Evolutionary conservation across 2,113 vertebrate species (phyloP).

Genomic region (Nerophis lumbriciformis): DNA sequence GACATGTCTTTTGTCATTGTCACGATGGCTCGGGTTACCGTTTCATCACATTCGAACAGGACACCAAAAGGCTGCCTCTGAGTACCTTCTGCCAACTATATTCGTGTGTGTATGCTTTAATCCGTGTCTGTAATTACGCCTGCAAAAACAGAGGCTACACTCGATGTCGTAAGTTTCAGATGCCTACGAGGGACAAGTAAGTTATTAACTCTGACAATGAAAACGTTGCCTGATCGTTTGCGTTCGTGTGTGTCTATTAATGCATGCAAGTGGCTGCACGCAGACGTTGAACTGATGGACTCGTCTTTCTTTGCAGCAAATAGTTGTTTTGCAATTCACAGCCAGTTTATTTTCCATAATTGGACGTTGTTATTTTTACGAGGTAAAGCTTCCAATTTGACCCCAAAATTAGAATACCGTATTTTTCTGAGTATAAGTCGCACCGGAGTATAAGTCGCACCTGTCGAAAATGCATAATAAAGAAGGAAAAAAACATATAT

Average conservation of each 20-base stretch:
- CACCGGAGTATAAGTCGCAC: no score
- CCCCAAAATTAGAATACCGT: not conserved
- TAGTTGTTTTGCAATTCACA: not conserved
- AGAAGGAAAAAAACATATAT: no score
- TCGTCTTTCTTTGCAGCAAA: not conserved
- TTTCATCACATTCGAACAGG: not conserved
- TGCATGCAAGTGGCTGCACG: not conserved
- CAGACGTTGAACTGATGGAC: not conserved
- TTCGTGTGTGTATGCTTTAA: conserved; percentile 21
- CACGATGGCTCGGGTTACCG: no score
- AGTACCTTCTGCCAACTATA: conserved; percentile 37
- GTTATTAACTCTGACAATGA: conserved; percentile 7
- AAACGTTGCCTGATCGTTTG: conserved; percentile 7
- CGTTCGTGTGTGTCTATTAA: not conserved
- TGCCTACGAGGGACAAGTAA: conserved; percentile 23
- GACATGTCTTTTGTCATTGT: no score
- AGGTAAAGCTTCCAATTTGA: not conserved
- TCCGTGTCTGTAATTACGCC: conserved; percentile 59
- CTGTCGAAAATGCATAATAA: no score
- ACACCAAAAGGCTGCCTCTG: conserved; percentile 1
- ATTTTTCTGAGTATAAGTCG: no score
- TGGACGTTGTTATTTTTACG: not conserved
- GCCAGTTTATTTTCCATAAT: not conserved
- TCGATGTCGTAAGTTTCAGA: conserved; percentile 55
- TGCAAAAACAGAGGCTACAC: conserved; percentile 40